These are phyloP conservation scores for Melanotaenia trifasciata DNA, from an alignment of 2,797 vertebrate species.

Conservation along the genomic window DNA sequence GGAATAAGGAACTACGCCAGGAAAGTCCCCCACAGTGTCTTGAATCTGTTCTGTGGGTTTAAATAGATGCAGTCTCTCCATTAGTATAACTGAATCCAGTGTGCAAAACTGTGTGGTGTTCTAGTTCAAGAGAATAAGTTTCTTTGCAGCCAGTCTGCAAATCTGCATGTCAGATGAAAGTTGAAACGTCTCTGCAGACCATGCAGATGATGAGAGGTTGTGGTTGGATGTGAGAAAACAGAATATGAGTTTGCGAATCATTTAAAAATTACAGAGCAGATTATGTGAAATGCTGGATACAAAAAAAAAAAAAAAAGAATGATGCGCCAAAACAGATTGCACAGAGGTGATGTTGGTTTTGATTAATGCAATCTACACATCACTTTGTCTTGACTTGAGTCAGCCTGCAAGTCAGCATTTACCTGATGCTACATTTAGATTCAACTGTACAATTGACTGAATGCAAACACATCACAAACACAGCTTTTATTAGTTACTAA, in stretches of 20 bases:
- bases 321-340: background rate
- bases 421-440: background rate
- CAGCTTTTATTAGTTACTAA: background rate
- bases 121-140: background rate
- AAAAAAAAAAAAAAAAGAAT: background rate
- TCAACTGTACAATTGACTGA: background rate
- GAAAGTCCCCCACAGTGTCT: background rate
- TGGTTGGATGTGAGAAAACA: background rate
- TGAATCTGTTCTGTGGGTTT: background rate
- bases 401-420: background rate
- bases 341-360: background rate
- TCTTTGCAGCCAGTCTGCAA: background rate
- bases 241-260: background rate
- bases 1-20: background rate
- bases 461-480: constrained; percentile 8
- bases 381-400: background rate
- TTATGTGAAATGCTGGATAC: background rate
- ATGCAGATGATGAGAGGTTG: background rate
- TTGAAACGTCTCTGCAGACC: background rate
- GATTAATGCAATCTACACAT: background rate
- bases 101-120: background rate
- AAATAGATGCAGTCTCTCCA: background rate
- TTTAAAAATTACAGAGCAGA: background rate
- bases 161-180: background rate
- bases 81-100: background rate